Evolutionary conservation across 2,113 vertebrate species (phyloP), one percentile per base, ranked within the genome.

Genomic region (Caranx ignobilis): DNA sequence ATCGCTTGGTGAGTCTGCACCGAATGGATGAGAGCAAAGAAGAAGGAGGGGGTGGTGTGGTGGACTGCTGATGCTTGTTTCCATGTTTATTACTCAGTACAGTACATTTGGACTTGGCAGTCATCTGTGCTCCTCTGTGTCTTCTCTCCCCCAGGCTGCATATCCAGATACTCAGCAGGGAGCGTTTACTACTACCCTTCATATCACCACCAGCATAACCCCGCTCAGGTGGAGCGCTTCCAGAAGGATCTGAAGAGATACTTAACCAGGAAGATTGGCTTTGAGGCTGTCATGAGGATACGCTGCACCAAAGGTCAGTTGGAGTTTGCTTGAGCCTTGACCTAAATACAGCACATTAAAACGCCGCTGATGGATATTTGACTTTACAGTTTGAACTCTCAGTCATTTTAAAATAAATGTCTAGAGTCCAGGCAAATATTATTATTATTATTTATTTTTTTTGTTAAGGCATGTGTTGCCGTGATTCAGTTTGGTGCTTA

Each of bases 211-310:
- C 96, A 97, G 90, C 98, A 97, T 88, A 98, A 96, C 87, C 96
- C 96, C 37, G 95, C 96, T 48, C 96, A 97, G 90, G 96, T 97
- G 74, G 96, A 97, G 89, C 96, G 97, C 64, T 88, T 99, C 77
- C 96, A 97, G 84, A 98, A 96, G 79, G 98, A 99, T 13, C 92
- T 99, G 37, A 98, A 99, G 81, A 91, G 98, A 83, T 99, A 99
- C 76, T 86, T 99, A 72, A 98, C 96, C 19, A 94, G 98, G 61
- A 99, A 99, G 93, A 97, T 99, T 80, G 98, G 98, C 32, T 99
- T 99, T 82, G 98, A 99, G 85, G 97, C 97, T 8, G 97, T 99
- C 81, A 99, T 99, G 98, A 97, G 97, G 88, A 99, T 99, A 94
- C 96, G 98, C 68, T 99, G 98, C 90, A 98, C 97, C 68, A 99